Base-by-base conservation (phyloP, 2,888 invertebrate species). In the Tuta absoluta region DNA sequence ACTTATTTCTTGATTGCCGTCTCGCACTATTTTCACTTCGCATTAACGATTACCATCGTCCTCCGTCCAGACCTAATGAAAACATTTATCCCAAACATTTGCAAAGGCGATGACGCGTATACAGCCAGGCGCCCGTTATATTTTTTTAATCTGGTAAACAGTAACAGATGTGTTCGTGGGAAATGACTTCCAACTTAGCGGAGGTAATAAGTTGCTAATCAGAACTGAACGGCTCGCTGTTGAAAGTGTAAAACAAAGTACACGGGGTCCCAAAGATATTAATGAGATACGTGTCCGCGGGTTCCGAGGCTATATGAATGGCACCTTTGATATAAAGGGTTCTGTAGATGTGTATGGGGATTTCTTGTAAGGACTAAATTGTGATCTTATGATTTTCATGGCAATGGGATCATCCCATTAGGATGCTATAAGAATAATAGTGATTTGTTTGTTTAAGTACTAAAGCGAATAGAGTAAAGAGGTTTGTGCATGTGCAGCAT, bases 131-230 rank as follows among this genome's bases (percentile, higher is more conserved):
- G 73, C 74, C 76, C 76, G 79, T 80, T 77, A 75, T 70, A 72
- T 79, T 80, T 81, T 51, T 80, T 78, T 73, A 72, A 69, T 73
- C 73, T 67, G 77, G 78, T 83, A 87, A 83, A 86, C 86, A 83
- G 76, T 75, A 74, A 75, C 84, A 84, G 86, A 89, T 86, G 87
- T 87, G 85, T 65, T 71, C 87, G 89, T 88, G 89, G 86, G 89
- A 88, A 89, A 78, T 17, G 24, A 56, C 56, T 56, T 17, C 49
- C 56, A 63, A 37, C 66, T 60, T 19, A 33, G 61, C 64, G 67
- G 37, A 49, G 41, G 49, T 57, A 63, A 63, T 28, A 17, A 63
- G 57, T 28, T 57, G 58, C 63, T 63, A 63, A 63, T 63, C 57
- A 57, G 48, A n/a, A 38, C 28, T 59, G 21, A 58, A 48, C 41